phyloP scores from a whole-genome alignment of 2,797 vertebrate species.

The Micropoecilia bifurca region DNA sequence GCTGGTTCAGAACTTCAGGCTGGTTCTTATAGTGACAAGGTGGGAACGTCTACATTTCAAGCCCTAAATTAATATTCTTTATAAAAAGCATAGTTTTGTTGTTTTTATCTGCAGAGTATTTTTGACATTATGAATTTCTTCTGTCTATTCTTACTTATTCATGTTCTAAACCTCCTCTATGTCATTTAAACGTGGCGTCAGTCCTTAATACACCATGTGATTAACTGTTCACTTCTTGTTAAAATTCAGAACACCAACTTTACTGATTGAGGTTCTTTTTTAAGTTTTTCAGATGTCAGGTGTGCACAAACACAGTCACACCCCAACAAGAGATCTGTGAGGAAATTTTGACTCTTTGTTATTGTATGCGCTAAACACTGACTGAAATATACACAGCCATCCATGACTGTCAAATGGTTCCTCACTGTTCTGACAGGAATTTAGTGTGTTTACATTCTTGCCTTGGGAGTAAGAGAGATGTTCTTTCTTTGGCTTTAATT shows the following conservation, averaged over 20 bases:
- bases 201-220: neutral
- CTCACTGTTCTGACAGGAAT: conserved; percentile 77
- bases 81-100: neutral
- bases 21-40: too few species aligned
- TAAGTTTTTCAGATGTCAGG: conserved; percentile 54
- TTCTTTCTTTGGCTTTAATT: conserved; percentile 73
- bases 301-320: conserved; percentile 49
- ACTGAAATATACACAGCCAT: conserved; percentile 73
- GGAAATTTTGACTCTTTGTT: conserved; percentile 55
- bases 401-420: conserved; percentile 73
- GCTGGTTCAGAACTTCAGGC: too few species aligned
- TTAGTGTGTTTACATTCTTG: conserved; percentile 86
- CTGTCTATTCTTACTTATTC: neutral
- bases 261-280: neutral
- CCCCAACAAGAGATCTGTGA: conserved; percentile 54
- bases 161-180: neutral
- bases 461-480: conserved; percentile 77
- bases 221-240: neutral
- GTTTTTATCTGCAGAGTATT: neutral
- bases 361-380: conserved; percentile 69
- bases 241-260: neutral
- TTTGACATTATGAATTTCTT: neutral
- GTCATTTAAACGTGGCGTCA: neutral
- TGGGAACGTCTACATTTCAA: neutral
- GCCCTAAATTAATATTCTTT: neutral